Evolutionary conservation across 2,797 vertebrate genomes (phyloP).

Genomic region (Danio choprae): DNA sequence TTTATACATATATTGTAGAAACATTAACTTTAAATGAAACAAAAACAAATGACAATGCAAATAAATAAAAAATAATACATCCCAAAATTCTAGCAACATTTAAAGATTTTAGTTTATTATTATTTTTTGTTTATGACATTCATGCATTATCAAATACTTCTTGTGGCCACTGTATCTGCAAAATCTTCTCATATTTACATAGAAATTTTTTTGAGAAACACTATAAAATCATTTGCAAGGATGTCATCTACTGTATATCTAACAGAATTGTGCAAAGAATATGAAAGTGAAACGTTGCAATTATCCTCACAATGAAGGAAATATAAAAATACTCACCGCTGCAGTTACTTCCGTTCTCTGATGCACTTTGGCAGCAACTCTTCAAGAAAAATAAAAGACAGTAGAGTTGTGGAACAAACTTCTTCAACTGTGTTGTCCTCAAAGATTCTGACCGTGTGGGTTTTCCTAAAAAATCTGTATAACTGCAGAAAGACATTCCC

Average conservation of each 20-base stretch:
- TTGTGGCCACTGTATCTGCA: neutral
- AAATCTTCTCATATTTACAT: neutral
- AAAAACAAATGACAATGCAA: too few species aligned
- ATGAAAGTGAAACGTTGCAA: neutral
- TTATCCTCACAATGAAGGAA: neutral
- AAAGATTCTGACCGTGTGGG: constrained; percentile 33
- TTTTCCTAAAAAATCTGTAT: constrained; percentile 3
- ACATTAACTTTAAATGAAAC: too few species aligned
- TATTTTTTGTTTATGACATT: neutral
- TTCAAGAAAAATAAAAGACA: neutral
- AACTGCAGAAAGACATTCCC: constrained; percentile 30
- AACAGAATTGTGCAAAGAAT: neutral
- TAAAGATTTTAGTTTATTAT: neutral
- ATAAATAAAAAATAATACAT: too few species aligned
- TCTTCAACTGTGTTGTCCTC: neutral
- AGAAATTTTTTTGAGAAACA: neutral
- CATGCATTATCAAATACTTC: neutral
- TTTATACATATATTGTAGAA: too few species aligned
- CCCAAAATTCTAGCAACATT: neutral
- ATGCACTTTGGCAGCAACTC: neutral
- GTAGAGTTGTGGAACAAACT: neutral
- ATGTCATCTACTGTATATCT: neutral
- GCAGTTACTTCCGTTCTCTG: constrained; percentile 17
- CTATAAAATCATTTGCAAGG: neutral
- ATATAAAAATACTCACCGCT: constrained; percentile 46